Evolutionary conservation across 2,113 vertebrate species (phyloP).

Genomic region (Neofelis nebulosa): DNA sequence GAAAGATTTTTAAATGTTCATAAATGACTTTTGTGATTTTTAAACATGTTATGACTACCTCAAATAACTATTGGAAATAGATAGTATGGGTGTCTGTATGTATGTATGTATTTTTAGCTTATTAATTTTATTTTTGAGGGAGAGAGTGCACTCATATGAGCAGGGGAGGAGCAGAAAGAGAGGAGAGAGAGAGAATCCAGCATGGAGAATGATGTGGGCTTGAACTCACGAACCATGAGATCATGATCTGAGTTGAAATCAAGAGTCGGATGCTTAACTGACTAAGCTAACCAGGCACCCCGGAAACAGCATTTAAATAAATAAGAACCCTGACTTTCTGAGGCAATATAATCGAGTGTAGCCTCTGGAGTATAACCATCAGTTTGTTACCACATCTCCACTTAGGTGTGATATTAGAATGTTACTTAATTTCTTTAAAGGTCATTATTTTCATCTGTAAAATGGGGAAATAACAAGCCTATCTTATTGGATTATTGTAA

Average conservation of each 20-base stretch:
- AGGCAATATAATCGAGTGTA: background rate
- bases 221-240: too few species aligned
- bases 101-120: too few species aligned
- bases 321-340: background rate
- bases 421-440: background rate
- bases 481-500: background rate
- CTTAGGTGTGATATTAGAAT: background rate
- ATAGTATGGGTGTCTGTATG: too few species aligned
- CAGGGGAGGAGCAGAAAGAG: too few species aligned
- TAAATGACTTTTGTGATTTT: background rate
- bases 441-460: background rate
- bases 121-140: too few species aligned
- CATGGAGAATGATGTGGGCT: too few species aligned
- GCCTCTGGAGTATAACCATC: background rate
- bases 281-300: too few species aligned
- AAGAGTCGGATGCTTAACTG: too few species aligned
- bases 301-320: background rate
- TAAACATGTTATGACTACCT: background rate
- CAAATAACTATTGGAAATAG: background rate
- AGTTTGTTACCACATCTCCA: background rate
- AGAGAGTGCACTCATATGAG: too few species aligned
- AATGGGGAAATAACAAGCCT: background rate
- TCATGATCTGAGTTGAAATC: too few species aligned
- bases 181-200: too few species aligned
- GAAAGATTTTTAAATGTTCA: slow-evolving; percentile 5